A percentile compares a stretch with the other conserved stretches of the same genome.
phyloP scores from a whole-genome alignment of 1,140 invertebrate genomes.

The Drosophila murphyi region DNA sequence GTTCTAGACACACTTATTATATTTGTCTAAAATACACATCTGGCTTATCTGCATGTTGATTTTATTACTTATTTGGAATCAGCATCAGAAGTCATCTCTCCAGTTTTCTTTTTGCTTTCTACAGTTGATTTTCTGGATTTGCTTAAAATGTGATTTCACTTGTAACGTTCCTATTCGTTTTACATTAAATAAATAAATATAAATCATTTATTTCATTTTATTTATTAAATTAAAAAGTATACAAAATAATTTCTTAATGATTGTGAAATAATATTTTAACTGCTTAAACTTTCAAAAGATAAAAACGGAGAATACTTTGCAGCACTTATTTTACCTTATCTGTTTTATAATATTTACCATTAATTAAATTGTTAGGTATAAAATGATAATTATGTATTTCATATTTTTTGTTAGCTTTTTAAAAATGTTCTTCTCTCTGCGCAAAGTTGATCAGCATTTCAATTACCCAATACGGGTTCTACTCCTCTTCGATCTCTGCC shows the following conservation, averaged over 20 bases:
- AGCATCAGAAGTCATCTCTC: background rate
- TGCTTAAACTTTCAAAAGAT: too few relatives aligned
- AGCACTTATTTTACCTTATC: background rate
- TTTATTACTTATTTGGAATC: background rate
- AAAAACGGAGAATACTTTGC: too few relatives aligned
- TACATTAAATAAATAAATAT: too few relatives aligned
- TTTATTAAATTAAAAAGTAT: too few relatives aligned
- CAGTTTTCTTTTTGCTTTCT: too few relatives aligned
- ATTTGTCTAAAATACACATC: background rate
- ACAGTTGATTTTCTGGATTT: too few relatives aligned
- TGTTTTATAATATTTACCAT: background rate
- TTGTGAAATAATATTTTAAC: too few relatives aligned
- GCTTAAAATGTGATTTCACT: too few relatives aligned
- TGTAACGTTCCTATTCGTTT: too few relatives aligned
- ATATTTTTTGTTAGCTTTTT: background rate
- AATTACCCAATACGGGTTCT: background rate
- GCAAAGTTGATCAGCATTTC: conserved; percentile 7
- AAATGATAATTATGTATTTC: background rate
- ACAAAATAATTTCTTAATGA: too few relatives aligned
- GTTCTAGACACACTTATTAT: conserved; percentile 1
- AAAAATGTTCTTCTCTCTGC: background rate
- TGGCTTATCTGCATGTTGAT: background rate
- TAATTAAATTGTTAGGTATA: background rate
- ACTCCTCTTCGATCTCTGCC: background rate
- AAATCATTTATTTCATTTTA: too few relatives aligned